phyloP scores from a whole-genome alignment of 92 coral and sea anemone genomes.

The Muricea muricata region DNA sequence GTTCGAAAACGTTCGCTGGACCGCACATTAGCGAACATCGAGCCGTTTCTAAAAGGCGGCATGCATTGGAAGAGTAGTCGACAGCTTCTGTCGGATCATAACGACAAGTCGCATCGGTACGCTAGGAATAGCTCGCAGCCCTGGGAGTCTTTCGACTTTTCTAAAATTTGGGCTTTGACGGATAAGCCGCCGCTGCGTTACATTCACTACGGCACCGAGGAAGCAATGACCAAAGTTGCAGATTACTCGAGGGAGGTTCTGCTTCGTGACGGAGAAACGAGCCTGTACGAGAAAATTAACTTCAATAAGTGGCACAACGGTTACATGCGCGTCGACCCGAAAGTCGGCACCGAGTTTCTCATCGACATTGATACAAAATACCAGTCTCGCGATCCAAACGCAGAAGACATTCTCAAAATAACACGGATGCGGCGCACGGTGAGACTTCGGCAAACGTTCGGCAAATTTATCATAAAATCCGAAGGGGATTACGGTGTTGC shows the following conservation, averaged over 20 bases:
- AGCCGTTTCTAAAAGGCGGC: not conserved
- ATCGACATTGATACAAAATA: conserved; percentile 95
- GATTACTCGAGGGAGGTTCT: conserved; percentile 86
- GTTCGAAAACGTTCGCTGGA: not conserved
- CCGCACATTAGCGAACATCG: not conserved
- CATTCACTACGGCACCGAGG: conserved; percentile 89
- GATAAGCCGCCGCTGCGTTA: conserved; percentile 96
- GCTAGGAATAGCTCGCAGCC: conserved; percentile 19
- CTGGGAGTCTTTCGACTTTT: conserved; percentile 32
- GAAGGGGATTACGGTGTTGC: not conserved
- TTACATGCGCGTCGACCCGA: conserved; percentile 90
- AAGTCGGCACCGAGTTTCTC: conserved; percentile 85
- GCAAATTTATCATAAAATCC: not conserved
- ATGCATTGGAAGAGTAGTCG: conserved; percentile 36
- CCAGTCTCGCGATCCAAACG: conserved; percentile 62
- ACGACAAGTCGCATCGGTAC: not conserved
- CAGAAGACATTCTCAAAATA: not conserved
- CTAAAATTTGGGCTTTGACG: conserved; percentile 67
- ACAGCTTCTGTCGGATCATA: conserved; percentile 18
- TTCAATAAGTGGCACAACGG: conserved; percentile 93
- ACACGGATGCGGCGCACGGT: conserved; percentile 4
- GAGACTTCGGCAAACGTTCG: conserved; percentile 25
- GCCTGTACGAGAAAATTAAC: conserved; percentile 80
- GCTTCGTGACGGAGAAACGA: conserved; percentile 82
- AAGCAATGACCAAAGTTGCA: conserved; percentile 84